These are phyloP conservation scores for Peromyscus polionotus DNA, from an alignment of 2,113 vertebrate species.

Conservation along the genomic window DNA sequence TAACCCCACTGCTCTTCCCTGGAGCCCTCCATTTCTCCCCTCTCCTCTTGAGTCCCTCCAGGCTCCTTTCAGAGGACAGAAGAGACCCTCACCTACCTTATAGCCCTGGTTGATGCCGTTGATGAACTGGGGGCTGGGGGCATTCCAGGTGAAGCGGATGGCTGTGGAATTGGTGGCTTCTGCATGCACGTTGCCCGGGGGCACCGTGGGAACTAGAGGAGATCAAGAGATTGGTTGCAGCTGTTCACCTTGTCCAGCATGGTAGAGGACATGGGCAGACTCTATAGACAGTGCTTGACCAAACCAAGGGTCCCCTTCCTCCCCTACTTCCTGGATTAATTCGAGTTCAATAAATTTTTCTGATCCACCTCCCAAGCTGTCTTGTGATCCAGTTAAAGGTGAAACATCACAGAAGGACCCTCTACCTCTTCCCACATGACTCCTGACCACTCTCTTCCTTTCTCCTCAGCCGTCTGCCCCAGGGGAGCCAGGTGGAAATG, in stretches of 20 bases:
- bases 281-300: background rate
- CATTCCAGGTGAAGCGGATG: conserved; percentile 96
- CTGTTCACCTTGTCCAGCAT: background rate
- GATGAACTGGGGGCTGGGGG: conserved; percentile 98
- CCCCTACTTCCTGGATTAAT: background rate
- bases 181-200: conserved; percentile 94
- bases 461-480: fast-evolving
- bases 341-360: background rate
- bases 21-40: fast-evolving
- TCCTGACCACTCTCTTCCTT: background rate
- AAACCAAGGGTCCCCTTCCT: background rate
- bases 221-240: background rate
- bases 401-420: background rate
- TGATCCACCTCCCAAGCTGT: background rate
- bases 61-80: fast-evolving
- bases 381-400: background rate
- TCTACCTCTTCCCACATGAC: background rate
- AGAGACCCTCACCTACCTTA: conserved; percentile 90
- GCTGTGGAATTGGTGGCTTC: conserved; percentile 96
- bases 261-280: background rate
- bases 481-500: fast-evolving
- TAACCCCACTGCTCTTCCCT: fast-evolving
- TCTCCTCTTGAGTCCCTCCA: fast-evolving
- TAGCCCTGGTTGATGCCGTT: conserved; percentile 99
- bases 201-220: conserved; percentile 95